Evolutionary conservation across 1,140 invertebrate genomes (phyloP).

Genomic region (Cotesia chilonis): DNA sequence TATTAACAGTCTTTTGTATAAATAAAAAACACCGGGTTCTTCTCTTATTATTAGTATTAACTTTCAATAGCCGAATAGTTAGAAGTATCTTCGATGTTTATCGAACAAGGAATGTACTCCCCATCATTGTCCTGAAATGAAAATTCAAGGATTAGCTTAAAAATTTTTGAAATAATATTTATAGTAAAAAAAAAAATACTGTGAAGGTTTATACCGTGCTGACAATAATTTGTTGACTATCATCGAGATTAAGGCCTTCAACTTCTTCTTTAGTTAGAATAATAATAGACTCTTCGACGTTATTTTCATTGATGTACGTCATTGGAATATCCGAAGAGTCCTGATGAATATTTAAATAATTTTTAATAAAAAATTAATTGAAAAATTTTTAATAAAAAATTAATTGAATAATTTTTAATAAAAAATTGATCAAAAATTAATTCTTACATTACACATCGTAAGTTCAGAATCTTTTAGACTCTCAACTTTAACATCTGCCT

Average conservation of each 20-base stretch:
- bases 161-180: conserved; percentile 22
- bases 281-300: conserved; percentile 59
- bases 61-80: conserved; percentile 47
- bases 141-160: conserved; percentile 25
- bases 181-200: not conserved
- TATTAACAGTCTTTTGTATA: too few relatives aligned
- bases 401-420: not conserved
- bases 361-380: not conserved
- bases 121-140: conserved; percentile 49
- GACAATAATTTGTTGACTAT: conserved; percentile 56
- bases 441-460: conserved; percentile 52
- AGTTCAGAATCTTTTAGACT: conserved; percentile 39
- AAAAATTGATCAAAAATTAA: conserved; percentile 3
- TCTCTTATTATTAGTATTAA: conserved; percentile 34
- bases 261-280: conserved; percentile 60
- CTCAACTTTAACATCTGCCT: conserved; percentile 26
- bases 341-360: conserved; percentile 31
- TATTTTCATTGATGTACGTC: conserved; percentile 61
- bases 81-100: conserved; percentile 46
- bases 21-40: not conserved
- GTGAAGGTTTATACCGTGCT: conserved; percentile 46
- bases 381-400: not conserved
- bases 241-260: conserved; percentile 55
- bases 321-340: conserved; percentile 58
- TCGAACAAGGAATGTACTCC: conserved; percentile 51